Conservation (phyloP, 1,140 invertebrate genomes). For the Drosophila truncata region DNA sequence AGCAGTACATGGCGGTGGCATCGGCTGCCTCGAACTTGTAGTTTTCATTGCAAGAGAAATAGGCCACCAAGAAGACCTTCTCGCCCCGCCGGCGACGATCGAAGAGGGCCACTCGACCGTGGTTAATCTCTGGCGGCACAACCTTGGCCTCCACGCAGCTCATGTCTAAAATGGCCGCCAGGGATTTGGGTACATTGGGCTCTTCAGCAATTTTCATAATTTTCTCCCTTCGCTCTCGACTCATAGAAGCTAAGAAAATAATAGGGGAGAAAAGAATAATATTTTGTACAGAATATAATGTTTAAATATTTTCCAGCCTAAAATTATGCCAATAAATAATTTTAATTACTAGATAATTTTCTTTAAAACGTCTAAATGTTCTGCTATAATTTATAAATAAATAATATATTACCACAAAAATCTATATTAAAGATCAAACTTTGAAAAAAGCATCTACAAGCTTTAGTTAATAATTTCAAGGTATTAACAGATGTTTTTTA, state of each 20-base stretch:
- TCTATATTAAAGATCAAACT: no score
- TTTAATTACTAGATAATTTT: no score
- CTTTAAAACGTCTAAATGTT: no score
- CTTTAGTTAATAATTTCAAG: no score
- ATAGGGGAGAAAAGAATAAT: neutral
- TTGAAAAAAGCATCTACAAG: no score
- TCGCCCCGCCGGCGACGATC: constrained; percentile 65
- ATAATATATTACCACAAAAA: no score
- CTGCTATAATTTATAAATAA: no score
- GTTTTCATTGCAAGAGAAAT: constrained; percentile 87
- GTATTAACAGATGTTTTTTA: no score
- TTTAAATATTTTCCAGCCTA: neutral
- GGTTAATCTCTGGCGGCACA: constrained; percentile 69
- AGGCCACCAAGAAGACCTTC: constrained; percentile 87
- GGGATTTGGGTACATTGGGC: constrained; percentile 30
- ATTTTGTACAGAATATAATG: neutral
- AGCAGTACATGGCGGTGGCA: constrained; percentile 87
- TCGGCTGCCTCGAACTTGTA: constrained; percentile 86
- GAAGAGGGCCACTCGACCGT: constrained; percentile 68
- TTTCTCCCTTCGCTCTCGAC: constrained; percentile 53
- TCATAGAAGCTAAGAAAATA: neutral
- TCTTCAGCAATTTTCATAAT: constrained; percentile 67
- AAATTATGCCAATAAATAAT: constrained; percentile 4
- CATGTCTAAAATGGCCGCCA: constrained; percentile 67
- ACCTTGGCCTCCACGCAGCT: constrained; percentile 72